Evolutionary conservation across 2,888 invertebrate genomes (phyloP), one percentile per base, ranked within the genome.

Genomic region (Lypha dubia): DNA sequence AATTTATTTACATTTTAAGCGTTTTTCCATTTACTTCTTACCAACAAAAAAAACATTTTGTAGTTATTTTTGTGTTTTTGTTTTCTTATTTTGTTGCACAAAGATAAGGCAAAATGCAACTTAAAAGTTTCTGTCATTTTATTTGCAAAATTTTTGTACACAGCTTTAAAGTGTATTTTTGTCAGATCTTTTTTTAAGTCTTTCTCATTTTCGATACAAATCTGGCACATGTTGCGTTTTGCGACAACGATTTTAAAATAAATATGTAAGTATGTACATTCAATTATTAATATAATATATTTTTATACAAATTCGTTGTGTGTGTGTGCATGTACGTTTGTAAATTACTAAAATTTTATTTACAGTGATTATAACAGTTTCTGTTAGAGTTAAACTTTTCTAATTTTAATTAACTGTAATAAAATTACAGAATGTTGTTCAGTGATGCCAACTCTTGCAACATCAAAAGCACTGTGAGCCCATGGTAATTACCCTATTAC

Each of bases 151-250:
- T 28, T 32, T 32, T 32, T 32, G n/a, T 38, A 8, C 63, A 65
- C 71, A 58, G 28, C 28, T 65, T 38, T 46, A 65, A 56, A 56
- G 22, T 44, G 46, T 44, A 13, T 46, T 63, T 68, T 41, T 71
- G 56, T 63, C 63, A 63, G 35, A 63, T 79, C 24, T 46, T 38
- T n/a, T 65, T 63, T 22, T 3, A 60, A 20, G 41, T 53, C 35
- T 70, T 1, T 80, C 60, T 53, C 62, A 62, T 62, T 74, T 74
- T 67, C 35, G 67, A 80, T 74, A 70, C 17, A 56, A 60, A 81
- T 81, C 81, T 75, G 17, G 46, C 44, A 38, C 28, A 73, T 73
- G 63, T 58, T 68, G 53, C 41, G 60, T 74, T 68, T 67, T 49
- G 53, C 53, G 7, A 46, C 44, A 65, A 38, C 56, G 49, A 71